Conservation (phyloP, 2,113 vertebrate species). For the Sphyrna mokarran region DNA sequence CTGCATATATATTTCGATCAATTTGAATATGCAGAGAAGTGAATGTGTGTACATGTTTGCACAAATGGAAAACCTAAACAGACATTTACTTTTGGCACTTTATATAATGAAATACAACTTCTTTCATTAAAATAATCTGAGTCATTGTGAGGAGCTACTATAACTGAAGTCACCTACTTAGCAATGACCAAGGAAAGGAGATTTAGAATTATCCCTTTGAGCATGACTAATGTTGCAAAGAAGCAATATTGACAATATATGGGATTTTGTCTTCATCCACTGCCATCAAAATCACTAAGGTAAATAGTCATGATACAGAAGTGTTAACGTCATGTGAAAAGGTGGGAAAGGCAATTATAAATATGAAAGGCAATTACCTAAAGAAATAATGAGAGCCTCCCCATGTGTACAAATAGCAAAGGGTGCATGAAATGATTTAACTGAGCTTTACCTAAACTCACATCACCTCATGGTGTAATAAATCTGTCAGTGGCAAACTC, state of each 20-base stretch:
- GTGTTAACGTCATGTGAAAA: background rate
- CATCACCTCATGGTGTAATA: constrained; percentile 25
- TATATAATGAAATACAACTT: background rate
- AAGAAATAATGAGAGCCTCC: background rate
- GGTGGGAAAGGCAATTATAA: background rate
- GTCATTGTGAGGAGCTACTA: background rate
- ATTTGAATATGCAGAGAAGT: background rate
- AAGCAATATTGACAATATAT: background rate
- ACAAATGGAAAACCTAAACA: background rate
- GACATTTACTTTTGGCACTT: background rate
- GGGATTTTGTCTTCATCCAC: background rate
- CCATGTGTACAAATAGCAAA: constrained; percentile 14
- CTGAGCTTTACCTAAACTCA: constrained; percentile 12
- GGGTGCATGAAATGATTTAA: background rate
- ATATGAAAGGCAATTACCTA: background rate
- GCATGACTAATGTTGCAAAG: background rate
- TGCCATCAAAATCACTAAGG: background rate
- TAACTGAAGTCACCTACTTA: background rate
- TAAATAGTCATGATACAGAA: background rate
- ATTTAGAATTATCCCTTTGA: background rate
- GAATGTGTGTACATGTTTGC: background rate
- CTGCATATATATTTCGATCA: background rate
- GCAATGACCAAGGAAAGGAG: background rate
- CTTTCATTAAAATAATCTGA: background rate
- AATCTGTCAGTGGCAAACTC: constrained; percentile 32